Base-by-base conservation (phyloP, 2,888 invertebrate species). In the Stenchaetothrips biformis region DNA sequence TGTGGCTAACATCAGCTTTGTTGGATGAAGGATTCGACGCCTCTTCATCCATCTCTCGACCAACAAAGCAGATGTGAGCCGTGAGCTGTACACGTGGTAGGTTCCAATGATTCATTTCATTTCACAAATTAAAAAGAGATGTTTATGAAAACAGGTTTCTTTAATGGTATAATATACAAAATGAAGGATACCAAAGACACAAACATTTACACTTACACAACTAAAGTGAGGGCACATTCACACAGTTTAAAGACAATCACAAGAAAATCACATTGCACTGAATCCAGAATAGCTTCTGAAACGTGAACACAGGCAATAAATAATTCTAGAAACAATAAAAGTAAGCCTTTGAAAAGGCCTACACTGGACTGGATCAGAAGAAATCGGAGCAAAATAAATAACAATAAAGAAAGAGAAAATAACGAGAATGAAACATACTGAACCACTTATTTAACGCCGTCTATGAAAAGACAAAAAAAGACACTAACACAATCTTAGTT, bases 71-170 rank as follows among this genome's bases (percentile, higher is more conserved):
- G n/a, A n/a, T n/a, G n/a, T n/a, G n/a, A n/a, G n/a, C n/a, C n/a
- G n/a, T n/a, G n/a, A n/a, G n/a, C n/a, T n/a, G n/a, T n/a, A n/a
- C n/a, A n/a, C n/a, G n/a, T n/a, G n/a, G n/a, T n/a, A n/a, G n/a
- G n/a, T n/a, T n/a, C n/a, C n/a, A n/a, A n/a, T n/a, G n/a, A n/a
- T n/a, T n/a, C n/a, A n/a, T n/a, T n/a, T n/a, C n/a, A n/a, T n/a
- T n/a, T n/a, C n/a, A n/a, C n/a, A 49, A 25, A 80, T 80, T 13
- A n/a, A 80, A 81, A 74, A 47, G 25, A 74, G 48, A n/a, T 27
- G 37, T 21, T 21, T 81, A 81, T 47, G 67, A 67, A 67, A 67
- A 67, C 67, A 21, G 21, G 67, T 67, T 67, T 67, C 21, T 9
- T 67, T 67, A 21, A 21, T 67, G 21, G 9, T 67, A 21, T n/a